Evolutionary conservation across 2,113 vertebrate genomes (phyloP).

Genomic region (Hyla sarda): DNA sequence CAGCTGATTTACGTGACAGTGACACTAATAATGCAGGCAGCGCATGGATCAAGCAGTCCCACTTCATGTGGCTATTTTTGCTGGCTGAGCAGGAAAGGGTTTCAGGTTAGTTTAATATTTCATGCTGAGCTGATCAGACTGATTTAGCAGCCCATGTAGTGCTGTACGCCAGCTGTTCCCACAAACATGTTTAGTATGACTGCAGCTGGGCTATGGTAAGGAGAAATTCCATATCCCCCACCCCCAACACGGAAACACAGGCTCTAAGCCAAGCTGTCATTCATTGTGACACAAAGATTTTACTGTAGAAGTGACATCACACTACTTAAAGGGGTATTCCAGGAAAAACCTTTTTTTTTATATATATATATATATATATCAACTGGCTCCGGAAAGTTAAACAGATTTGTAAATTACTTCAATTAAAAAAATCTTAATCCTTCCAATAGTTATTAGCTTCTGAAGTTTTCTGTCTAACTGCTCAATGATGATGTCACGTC

Average conservation of each 20-base stretch:
- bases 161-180: constrained; percentile 35
- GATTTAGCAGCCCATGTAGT: constrained; percentile 9
- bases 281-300: neutral
- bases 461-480: too few relatives aligned
- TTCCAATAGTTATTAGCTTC: too few relatives aligned
- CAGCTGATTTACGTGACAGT: neutral
- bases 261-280: neutral
- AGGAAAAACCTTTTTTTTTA: too few relatives aligned
- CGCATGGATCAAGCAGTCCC: neutral
- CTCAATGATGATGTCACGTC: too few relatives aligned
- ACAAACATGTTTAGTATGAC: constrained; percentile 2
- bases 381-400: too few relatives aligned
- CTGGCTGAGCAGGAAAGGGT: constrained; percentile 18
- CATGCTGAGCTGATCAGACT: constrained; percentile 38
- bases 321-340: too few relatives aligned
- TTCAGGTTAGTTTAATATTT: constrained; percentile 17
- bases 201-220: neutral
- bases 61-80: constrained; percentile 23
- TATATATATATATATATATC: too few relatives aligned
- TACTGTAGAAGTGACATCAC: neutral
- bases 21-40: constrained; percentile 3
- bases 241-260: neutral
- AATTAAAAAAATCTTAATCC: too few relatives aligned
- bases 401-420: too few relatives aligned
- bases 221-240: neutral